Evolutionary conservation across 2,113 vertebrate genomes (phyloP), one percentile per base, ranked within the genome.

Genomic region (Cyanoliseus patagonus): DNA sequence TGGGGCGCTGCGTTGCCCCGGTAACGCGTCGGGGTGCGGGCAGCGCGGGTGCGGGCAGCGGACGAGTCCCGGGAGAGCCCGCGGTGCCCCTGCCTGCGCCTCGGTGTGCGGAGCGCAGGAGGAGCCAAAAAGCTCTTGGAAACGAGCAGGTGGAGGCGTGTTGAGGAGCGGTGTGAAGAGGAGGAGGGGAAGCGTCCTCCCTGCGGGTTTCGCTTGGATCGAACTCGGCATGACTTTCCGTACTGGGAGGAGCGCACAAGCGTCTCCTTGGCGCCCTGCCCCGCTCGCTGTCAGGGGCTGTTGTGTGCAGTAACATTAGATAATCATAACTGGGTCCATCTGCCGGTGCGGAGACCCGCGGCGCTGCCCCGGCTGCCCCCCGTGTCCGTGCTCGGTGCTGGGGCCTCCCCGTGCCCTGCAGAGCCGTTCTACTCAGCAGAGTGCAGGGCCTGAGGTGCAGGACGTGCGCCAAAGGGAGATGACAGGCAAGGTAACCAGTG

Each of bases 1-100:
- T 42, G 42, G 42, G 66, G 75, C 52, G 82, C 80, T 22, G 80
- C 44, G 95, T 94, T 73, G 55, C 96, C 91, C 13, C 13, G 84
- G 95, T 39, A 85, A 86, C 75, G 51, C 20, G 39, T 46, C 42
- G 17, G 44, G 17, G 44, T 19, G 44, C 17, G 42, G n/a, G n/a
- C n/a, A n/a, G n/a, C n/a, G n/a, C n/a, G 44, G 17, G 44, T 18
- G 44, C 17, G n/a, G 69, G 42, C n/a, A 4, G 11, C 2, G 11
- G 46, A 11, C 20, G 11, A 3, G 47, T 7, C 25, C 31, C 3
- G 0, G 25, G 30, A 55, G n/a, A 42, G n/a, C 19, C 47, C 3
- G 2, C 2, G 8, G 44, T 2, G 1, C 8, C 23, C 17, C 47
- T 3, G 24, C 22, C 62, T 2, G 44, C 44, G 17, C 44, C 44